Percentiles rank a stretch among this genome's conserved stretches.
phyloP scores from a whole-genome alignment of 2,888 invertebrate genomes.

The Cephus nigrinus region DNA sequence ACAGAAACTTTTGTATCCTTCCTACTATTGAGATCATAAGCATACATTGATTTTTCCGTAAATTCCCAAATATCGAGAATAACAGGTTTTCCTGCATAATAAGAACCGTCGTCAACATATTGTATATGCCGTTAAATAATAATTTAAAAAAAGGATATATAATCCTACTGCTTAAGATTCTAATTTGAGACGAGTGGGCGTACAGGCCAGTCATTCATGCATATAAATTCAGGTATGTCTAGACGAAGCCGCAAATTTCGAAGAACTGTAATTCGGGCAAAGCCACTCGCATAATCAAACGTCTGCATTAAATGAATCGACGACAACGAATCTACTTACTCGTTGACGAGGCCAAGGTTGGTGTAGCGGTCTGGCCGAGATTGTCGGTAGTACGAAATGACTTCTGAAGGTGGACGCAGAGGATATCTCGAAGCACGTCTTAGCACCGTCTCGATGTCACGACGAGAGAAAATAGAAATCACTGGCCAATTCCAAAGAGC shows the following conservation, averaged over 20 bases:
- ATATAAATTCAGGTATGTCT: neutral
- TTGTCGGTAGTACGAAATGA: constrained; percentile 79
- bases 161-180: neutral
- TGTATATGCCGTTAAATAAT: neutral
- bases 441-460: constrained; percentile 82
- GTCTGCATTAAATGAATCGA: neutral
- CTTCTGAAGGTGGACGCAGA: constrained; percentile 84
- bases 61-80: neutral
- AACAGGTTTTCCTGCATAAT: neutral
- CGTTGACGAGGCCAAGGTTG: constrained; percentile 84
- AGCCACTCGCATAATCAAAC: neutral
- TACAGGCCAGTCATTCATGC: neutral
- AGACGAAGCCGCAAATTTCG: neutral
- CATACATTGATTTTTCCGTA: neutral
- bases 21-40: neutral
- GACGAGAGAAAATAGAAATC: constrained; percentile 77
- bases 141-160: neutral
- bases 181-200: neutral
- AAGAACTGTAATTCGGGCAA: neutral
- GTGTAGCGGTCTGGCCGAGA: constrained; percentile 83
- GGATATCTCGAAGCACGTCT: constrained; percentile 80
- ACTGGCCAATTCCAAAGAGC: constrained; percentile 79
- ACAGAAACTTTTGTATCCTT: neutral
- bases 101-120: neutral
- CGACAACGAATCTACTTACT: constrained; percentile 71